A percentile compares a stretch with the other conserved stretches of the same genome.
These are phyloP conservation scores for Pocota personata DNA, from an alignment of 2,888 invertebrate species.

Conservation along the genomic window DNA sequence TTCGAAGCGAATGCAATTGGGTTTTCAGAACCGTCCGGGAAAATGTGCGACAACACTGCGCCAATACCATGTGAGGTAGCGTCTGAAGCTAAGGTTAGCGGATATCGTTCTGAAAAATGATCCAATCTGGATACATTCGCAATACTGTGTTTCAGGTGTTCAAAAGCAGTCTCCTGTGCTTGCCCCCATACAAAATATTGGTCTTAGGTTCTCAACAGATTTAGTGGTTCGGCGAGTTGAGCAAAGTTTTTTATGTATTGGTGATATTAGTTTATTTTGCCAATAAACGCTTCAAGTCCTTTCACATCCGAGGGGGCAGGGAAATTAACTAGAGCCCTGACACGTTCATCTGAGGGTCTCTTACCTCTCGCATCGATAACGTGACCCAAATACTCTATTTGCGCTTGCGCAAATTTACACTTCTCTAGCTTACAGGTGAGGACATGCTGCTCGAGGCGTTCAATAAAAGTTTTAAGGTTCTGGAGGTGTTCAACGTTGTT, in stretches of 20 bases:
- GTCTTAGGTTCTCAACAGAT: constrained; percentile 71
- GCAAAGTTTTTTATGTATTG: constrained; percentile 52
- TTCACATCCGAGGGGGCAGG: neutral
- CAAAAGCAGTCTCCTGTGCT: constrained; percentile 73
- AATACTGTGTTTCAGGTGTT: constrained; percentile 74
- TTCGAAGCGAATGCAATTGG: no score
- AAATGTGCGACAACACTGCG: no score
- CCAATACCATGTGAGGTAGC: no score
- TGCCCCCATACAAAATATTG: constrained; percentile 69
- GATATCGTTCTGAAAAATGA: no score
- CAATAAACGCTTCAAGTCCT: constrained; percentile 75
- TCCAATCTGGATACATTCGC: no score
- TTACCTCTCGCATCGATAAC: constrained; percentile 68
- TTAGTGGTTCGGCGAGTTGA: constrained; percentile 74
- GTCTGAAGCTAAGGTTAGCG: no score
- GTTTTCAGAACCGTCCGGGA: no score
- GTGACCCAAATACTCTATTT: constrained; percentile 77
- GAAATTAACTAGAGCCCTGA: neutral
- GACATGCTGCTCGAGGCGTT: no score
- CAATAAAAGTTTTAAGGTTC: no score
- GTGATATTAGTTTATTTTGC: constrained; percentile 77
- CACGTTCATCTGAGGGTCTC: constrained; percentile 37
- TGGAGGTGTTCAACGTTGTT: no score
- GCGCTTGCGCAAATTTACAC: constrained; percentile 77
- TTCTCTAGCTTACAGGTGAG: constrained; percentile 76